Evolutionary conservation across 2,113 vertebrate genomes (phyloP), one percentile per base, ranked within the genome.

Genomic region (Eclectus roratus): DNA sequence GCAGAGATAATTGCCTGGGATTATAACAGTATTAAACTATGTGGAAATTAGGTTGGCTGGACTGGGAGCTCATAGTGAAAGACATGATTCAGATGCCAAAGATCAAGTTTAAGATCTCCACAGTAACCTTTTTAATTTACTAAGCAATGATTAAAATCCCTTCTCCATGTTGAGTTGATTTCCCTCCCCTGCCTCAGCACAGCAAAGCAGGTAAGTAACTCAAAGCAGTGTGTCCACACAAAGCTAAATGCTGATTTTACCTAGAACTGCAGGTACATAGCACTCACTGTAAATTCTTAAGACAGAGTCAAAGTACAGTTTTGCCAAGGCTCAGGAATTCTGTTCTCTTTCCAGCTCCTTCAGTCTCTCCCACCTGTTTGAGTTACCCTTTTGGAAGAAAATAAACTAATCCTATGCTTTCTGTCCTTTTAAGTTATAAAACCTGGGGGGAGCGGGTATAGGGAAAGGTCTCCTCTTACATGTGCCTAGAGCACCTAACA

Each of bases 281-380:
- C 61, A 17, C 72, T 93, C 80, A 37, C 50, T 73, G 60, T 46
- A 60, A 46, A 71, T 29, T 27, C 83, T 89, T 63, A 9, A 39
- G 11, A 80, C 2, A 56, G 77, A 96, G 77, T 73, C 69, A 90
- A 83, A 83, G 81, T 65, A 91, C 72, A 39, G 50, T 56, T 86
- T 68, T 78, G 23, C 66, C 15, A 55, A 58, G 69, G 33, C 77
- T 96, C 82, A 41, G 78, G 91, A 92, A 86, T 93, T 91, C 91
- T 80, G 73, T 94, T 96, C 78, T 87, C 70, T 73, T 95, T 94
- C 85, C n/a, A 97, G 73, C 52, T 93, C 65, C 72, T 74, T 80
- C 73, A 91, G 61, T 91, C 52, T 93, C 63, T 95, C 47, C 95
- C 94, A 96, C 94, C 94, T 94, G 88, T 91, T 93, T 89, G 91